Percentiles rank a stretch among this genome's conserved stretches.
phyloP scores from a whole-genome alignment of 2,888 invertebrate species.

The Thecocarcelia acutangulata region DNA sequence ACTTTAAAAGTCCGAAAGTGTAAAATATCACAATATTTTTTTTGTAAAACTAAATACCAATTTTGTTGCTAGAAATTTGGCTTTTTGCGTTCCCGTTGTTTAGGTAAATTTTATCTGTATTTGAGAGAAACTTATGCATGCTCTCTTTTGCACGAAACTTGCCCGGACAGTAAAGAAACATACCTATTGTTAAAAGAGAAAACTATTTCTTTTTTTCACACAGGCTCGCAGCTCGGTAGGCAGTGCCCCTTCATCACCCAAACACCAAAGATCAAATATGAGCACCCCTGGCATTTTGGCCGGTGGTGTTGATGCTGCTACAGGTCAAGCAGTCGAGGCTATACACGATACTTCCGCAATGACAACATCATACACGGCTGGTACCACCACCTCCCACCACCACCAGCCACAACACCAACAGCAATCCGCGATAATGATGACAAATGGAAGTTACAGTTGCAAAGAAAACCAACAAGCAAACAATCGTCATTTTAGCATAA shows the following conservation, averaged over 20 bases:
- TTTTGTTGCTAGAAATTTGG: no score
- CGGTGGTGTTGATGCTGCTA: slow-evolving; percentile 74
- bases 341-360: slow-evolving; percentile 76
- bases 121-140: no score
- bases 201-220: background rate
- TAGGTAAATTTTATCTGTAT: no score
- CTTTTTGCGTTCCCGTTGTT: no score
- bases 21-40: no score
- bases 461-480: slow-evolving; percentile 70
- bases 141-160: no score
- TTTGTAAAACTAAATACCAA: no score
- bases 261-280: slow-evolving; percentile 81
- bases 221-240: slow-evolving; percentile 83
- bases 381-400: slow-evolving; percentile 70
- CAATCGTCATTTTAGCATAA: slow-evolving; percentile 79
- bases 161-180: no score
- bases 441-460: slow-evolving; percentile 70
- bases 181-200: no score
- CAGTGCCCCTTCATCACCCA: slow-evolving; percentile 84
- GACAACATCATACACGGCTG: slow-evolving; percentile 76
- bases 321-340: slow-evolving; percentile 81
- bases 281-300: slow-evolving; percentile 79
- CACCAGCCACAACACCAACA: slow-evolving; percentile 68
- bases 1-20: no score
- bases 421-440: slow-evolving; percentile 48